Evolutionary conservation across 35 echinoderm and acorn worm species (phyloP), one percentile per base, ranked within the genome.

Genomic region (Ophioderma brevispina): DNA sequence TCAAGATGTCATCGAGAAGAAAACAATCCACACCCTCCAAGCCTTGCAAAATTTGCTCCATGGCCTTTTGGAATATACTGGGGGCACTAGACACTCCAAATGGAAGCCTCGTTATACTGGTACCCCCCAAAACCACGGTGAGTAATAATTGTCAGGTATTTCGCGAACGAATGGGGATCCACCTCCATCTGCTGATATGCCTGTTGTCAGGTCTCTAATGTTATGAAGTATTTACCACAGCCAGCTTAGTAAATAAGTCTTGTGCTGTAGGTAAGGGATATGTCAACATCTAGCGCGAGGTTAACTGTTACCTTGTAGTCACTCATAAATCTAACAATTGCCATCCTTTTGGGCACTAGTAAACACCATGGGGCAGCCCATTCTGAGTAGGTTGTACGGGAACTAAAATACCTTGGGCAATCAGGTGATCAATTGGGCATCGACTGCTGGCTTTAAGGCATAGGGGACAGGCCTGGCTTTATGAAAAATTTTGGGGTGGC

Each of bases 1-100:
- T 90, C 75, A 96, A 40, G 36, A 90, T 93, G n/a, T 90, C 87
- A 87, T 96, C 87, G n/a, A n/a, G n/a, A 36, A 89, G 77, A 35
- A 75, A 93, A 41, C 82, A 90, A 25, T 64, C 76, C 23, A 81
- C 42, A 0, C 87, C 78, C 10, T 80, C 25, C 77, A 89, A 56
- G 31, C 87, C 87, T 40, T 42, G 39, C 11, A 89, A 31, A 19
- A 89, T 79, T 81, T 89, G 87, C 4, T 89, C 77, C 39, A 89
- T 81, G 15, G 79, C 77, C 2, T 77, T 23, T 39, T 94, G 93
- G 52, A 84, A 91, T 0, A 91, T 86, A 23, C 33, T 89, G 32
- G 88, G 93, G 6, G 87, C 55, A 0, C 88, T 86, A 0, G 93
- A 86, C 33, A 94, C 79, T 21, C 93, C 93, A 76, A 75, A 94